Percentiles rank a stretch among this genome's conserved stretches.
These are phyloP conservation scores for Alaudala cheleensis DNA, from an alignment of 2,113 vertebrate species.

Conservation along the genomic window DNA sequence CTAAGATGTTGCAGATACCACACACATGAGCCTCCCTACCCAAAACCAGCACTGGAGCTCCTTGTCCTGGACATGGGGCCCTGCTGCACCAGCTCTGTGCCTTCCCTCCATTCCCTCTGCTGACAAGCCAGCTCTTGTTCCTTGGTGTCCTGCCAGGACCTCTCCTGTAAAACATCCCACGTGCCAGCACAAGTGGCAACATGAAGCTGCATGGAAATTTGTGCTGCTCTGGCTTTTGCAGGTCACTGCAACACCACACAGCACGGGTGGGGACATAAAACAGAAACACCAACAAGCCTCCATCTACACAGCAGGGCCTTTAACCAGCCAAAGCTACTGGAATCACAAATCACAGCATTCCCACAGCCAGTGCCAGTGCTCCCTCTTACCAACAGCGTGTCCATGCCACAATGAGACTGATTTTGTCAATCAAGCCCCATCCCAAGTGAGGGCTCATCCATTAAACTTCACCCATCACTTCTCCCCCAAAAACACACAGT, in stretches of 20 bases:
- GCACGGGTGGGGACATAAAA: background rate
- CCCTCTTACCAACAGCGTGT: background rate
- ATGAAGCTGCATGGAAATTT: fast-evolving
- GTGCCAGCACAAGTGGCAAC: constrained; percentile 1
- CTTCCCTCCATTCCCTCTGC: background rate
- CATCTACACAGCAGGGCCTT: background rate
- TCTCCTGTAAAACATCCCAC: background rate
- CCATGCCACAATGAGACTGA: fast-evolving
- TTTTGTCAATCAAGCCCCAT: background rate
- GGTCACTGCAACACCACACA: background rate
- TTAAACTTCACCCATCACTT: background rate
- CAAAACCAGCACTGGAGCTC: background rate
- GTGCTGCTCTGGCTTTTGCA: background rate
- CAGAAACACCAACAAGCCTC: background rate
- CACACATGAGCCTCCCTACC: background rate
- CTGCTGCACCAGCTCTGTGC: background rate
- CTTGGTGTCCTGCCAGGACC: constrained; percentile 23
- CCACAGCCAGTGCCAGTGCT: background rate
- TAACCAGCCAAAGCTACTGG: background rate
- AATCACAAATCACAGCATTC: background rate
- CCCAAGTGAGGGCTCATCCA: background rate
- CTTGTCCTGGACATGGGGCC: fast-evolving
- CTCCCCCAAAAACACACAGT: background rate
- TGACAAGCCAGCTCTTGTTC: background rate
- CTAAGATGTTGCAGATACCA: background rate